Percentiles rank a stretch among this genome's conserved stretches.
Evolutionary conservation across 2,797 vertebrate species (phyloP).

Genomic region (Sebastes iracundus): DNA sequence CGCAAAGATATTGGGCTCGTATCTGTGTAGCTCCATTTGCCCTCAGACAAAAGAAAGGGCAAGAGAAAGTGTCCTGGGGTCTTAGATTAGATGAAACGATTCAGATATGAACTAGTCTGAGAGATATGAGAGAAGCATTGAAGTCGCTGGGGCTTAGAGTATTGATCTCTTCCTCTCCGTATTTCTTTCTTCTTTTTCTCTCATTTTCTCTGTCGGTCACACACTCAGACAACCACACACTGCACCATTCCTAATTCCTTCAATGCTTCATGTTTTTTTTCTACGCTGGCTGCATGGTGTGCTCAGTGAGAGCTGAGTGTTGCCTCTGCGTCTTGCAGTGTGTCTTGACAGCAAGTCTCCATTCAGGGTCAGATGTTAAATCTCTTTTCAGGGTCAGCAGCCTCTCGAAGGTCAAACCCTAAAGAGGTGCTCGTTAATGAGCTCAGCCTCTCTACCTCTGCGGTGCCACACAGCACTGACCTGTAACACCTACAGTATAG

Average conservation of each 20-base stretch:
- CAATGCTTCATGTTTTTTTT: background rate
- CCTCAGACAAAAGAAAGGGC: constrained; percentile 35
- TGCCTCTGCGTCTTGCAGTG: background rate
- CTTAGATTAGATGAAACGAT: constrained; percentile 55
- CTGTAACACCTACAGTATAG: constrained; percentile 6
- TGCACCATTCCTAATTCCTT: constrained; percentile 17
- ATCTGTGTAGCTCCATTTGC: constrained; percentile 21
- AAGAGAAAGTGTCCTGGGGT: constrained; percentile 30
- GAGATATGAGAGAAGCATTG: constrained; percentile 46
- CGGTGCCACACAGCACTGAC: constrained; percentile 9
- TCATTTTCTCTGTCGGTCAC: constrained; percentile 30
- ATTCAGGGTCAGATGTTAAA: constrained; percentile 50
- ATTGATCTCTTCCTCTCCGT: constrained; percentile 55
- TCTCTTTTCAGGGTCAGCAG: constrained; percentile 42
- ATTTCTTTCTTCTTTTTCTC: constrained; percentile 33
- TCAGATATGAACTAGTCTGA: constrained; percentile 55
- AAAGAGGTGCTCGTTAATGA: constrained; percentile 46
- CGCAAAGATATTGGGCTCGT: constrained; percentile 11
- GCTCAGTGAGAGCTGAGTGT: background rate
- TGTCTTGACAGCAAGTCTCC: constrained; percentile 8
- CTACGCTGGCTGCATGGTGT: background rate
- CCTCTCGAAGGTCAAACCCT: constrained; percentile 40
- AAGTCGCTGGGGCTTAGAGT: constrained; percentile 48
- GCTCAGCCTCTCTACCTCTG: constrained; percentile 32
- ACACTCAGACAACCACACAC: constrained; percentile 4